Evolutionary conservation across 2,888 invertebrate species (phyloP).

Genomic region (Tipula confusa): DNA sequence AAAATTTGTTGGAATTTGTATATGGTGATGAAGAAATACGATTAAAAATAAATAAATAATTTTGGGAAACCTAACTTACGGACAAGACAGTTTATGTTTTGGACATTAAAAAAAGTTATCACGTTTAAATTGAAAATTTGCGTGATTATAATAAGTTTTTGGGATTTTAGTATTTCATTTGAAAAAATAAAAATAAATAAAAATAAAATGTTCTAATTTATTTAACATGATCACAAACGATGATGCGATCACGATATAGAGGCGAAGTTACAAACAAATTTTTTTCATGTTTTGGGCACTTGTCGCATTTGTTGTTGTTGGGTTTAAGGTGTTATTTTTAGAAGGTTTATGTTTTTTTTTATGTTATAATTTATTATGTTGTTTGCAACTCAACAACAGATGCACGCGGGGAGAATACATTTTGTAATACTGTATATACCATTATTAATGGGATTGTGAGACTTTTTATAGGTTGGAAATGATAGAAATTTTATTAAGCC

Average conservation of each 20-base stretch:
- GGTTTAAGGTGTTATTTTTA: constrained; percentile 15
- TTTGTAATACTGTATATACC: neutral
- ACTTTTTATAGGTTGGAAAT: neutral
- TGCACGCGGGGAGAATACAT: neutral
- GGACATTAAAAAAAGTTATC: neutral
- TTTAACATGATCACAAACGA: constrained; percentile 1
- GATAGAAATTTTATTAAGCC: neutral
- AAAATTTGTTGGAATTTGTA: neutral
- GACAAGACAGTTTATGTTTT: constrained; percentile 8
- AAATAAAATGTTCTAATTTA: constrained; percentile 27
- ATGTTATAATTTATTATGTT: constrained; percentile 20
- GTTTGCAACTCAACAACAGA: constrained; percentile 20
- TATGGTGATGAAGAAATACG: constrained; percentile 3
- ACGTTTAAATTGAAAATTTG: constrained; percentile 27
- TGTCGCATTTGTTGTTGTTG: neutral
- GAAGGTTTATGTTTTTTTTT: constrained; percentile 3
- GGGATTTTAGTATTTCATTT: neutral
- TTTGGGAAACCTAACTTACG: neutral
- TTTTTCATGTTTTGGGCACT: neutral
- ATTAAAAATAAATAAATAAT: constrained; percentile 16
- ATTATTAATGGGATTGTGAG: neutral
- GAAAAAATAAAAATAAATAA: no score
- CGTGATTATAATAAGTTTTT: constrained; percentile 10
- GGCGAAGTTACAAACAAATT: neutral
- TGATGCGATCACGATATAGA: neutral